Evolutionary conservation across 1,140 invertebrate species (phyloP).

Genomic region (Orius insidiosus): DNA sequence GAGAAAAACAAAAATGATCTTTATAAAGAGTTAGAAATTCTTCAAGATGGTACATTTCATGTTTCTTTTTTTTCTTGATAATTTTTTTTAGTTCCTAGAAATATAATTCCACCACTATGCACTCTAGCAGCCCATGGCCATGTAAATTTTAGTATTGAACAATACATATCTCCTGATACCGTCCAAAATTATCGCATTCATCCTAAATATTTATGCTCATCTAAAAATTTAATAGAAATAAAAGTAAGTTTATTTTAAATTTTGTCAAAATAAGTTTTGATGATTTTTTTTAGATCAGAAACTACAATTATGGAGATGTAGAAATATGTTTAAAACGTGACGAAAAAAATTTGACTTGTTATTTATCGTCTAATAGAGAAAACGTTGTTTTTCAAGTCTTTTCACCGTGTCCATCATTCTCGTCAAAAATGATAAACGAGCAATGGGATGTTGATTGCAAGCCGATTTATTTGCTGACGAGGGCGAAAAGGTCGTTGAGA

Average conservation of each 20-base stretch:
- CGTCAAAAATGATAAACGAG: not conserved
- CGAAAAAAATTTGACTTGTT: too few species aligned
- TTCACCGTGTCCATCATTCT: not conserved
- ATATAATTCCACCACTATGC: too few species aligned
- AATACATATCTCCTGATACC: not conserved
- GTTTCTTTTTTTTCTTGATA: too few species aligned
- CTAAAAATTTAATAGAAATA: not conserved
- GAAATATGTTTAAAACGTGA: not conserved
- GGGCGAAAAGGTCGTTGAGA: not conserved
- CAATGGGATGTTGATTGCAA: slow-evolving; percentile 1
- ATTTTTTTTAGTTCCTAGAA: too few species aligned
- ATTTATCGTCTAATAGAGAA: not conserved
- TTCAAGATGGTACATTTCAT: not conserved
- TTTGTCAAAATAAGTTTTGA: not conserved
- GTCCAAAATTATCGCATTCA: not conserved
- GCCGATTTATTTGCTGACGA: not conserved
- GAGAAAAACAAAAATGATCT: slow-evolving; percentile 3
- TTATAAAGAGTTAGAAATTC: not conserved
- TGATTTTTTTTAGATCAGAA: not conserved
- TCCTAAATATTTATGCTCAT: slow-evolving; percentile 2
- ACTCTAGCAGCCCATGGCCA: too few species aligned
- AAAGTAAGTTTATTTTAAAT: not conserved
- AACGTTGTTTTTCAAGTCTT: not conserved
- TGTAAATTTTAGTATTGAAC: not conserved
- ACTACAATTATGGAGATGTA: not conserved